Conservation (phyloP, 2,797 vertebrate species). For the Synaphobranchus kaupii region DNA sequence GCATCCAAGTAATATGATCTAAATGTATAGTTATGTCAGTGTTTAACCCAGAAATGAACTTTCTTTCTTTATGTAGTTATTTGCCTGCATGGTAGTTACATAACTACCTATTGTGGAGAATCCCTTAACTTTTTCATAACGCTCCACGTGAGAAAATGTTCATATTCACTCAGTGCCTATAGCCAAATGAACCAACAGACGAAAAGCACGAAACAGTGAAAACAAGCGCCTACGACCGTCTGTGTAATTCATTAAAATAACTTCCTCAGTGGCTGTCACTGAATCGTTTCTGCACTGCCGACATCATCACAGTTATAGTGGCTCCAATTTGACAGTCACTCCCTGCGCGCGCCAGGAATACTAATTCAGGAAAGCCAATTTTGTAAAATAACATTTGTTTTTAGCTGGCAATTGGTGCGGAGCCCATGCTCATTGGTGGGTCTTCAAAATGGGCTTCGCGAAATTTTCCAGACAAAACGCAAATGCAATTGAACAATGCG, state of each 20-base stretch:
- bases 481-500: neutral
- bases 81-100: neutral
- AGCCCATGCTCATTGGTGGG: neutral
- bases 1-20: neutral
- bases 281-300: neutral
- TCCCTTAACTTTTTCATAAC: neutral
- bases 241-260: neutral
- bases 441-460: neutral
- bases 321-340: neutral
- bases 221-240: neutral
- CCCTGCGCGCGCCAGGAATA: too few species aligned
- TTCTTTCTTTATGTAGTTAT: neutral
- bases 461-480: neutral
- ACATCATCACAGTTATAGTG: neutral
- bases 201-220: neutral
- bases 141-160: neutral
- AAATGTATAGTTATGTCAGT: neutral
- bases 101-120: neutral
- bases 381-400: constrained; percentile 10
- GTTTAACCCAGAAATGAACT: neutral
- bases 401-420: neutral
- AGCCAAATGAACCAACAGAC: neutral
- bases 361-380: neutral
- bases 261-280: neutral
- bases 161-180: neutral